Base-by-base conservation (phyloP, 2,797 vertebrate genomes). In the Neomorphus geoffroyi region DNA sequence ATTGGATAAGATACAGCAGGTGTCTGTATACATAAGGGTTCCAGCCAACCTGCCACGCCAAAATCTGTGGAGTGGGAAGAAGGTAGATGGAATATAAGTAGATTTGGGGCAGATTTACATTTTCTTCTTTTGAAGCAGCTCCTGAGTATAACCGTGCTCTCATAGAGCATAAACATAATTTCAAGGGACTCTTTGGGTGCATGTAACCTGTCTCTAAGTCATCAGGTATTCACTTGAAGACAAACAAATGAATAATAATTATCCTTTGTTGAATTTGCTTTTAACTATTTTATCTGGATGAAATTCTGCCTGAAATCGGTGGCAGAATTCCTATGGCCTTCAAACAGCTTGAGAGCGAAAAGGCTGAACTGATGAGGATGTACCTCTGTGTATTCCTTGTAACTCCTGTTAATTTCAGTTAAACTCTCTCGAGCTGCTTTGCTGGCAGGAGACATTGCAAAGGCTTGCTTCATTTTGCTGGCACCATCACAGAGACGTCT, bases 311-410 rank as follows among this genome's bases (percentile, higher is more conserved):
- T 37, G 35, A 67, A 79, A 67, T 53, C 23, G 78, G n/a, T 43
- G 28, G 32, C 51, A 61, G 89, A 67, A 33, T 61, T 77, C n/a
- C 48, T 7, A 7, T 1, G 10, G 43, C 26, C 56, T 86, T 84
- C 51, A 58, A 83, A 33, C 9, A 43, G 39, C 1, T 3, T 1
- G 18, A 83, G 19, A 82, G 58, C 2, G 2, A 41, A 66, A 87
- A 85, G 27, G 69, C 45, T 51, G 35, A 83, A 58, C 1, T 3
- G 77, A 39, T 14, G 11, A 28, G 26, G 27, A 51, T 18, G 7
- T 98, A 99, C 99, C 99, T 99, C 99, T 0, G 99, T 99, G 97
- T 99, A 99, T 73, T 99, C 99, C 94, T 99, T 99, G 96, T 98
- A 98, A 71, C 99, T 99, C 56, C 98, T 98, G 96, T 98, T 99